phyloP scores from a whole-genome alignment of 2,888 invertebrate species.

The Autographa pulchrina region DNA sequence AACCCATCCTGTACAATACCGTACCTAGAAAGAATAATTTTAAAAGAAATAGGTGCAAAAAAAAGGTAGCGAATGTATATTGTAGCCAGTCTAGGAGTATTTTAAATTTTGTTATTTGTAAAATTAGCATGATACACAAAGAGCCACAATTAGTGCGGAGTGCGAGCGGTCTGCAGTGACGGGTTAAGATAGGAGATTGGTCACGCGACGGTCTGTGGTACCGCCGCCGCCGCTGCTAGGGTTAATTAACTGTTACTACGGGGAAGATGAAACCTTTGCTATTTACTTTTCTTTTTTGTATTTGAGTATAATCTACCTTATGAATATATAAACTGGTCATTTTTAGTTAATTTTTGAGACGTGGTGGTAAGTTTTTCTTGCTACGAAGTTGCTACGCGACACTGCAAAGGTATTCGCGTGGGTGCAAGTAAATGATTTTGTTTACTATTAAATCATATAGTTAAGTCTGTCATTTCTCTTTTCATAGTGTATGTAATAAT shows the following conservation, averaged over 20 bases:
- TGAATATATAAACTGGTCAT: neutral
- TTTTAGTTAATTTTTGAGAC: neutral
- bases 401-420: no score
- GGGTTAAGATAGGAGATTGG: conserved; percentile 42
- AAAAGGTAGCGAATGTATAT: neutral
- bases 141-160: conserved; percentile 15
- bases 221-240: conserved; percentile 2
- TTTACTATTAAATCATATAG: no score
- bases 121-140: conserved; percentile 17
- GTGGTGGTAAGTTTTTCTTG: neutral
- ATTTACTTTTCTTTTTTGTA: neutral
- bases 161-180: conserved; percentile 16
- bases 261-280: neutral
- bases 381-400: neutral
- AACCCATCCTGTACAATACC: no score
- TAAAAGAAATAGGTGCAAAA: neutral
- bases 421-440: no score
- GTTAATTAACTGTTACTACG: conserved; percentile 22
- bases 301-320: neutral
- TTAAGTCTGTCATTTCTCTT: no score
- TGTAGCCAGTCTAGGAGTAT: neutral
- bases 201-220: conserved; percentile 23
- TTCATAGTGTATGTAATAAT: neutral
- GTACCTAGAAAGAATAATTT: neutral
- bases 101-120: conserved; percentile 1